Evolutionary conservation across 2,113 vertebrate species (phyloP).

Genomic region (Geococcyx californianus): DNA sequence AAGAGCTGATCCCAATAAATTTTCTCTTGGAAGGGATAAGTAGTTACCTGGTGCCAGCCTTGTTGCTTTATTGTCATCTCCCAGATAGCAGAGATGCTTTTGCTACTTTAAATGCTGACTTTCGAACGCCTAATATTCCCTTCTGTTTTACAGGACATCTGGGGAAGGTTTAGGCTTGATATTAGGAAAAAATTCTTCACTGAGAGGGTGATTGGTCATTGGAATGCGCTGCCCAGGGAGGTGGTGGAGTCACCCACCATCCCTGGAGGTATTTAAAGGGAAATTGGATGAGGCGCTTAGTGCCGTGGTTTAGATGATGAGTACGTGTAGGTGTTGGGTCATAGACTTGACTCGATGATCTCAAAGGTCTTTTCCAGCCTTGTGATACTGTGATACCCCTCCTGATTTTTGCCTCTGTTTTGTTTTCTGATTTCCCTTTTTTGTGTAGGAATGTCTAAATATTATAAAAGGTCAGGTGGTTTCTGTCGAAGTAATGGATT

Average conservation of each 20-base stretch:
- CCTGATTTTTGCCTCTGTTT: not conserved
- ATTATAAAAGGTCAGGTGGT: constrained; percentile 36
- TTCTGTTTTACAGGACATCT: not conserved
- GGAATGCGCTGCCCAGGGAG: too few species aligned
- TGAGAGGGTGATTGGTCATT: too few species aligned
- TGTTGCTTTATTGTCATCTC: not conserved
- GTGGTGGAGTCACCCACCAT: too few species aligned
- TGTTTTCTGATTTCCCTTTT: not conserved
- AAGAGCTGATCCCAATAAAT: not conserved
- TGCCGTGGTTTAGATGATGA: too few species aligned
- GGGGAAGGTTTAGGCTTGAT: too few species aligned
- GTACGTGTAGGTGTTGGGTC: too few species aligned
- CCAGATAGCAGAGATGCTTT: not conserved
- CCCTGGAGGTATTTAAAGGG: too few species aligned
- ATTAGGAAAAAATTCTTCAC: too few species aligned
- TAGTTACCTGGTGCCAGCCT: not conserved
- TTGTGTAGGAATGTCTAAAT: constrained; percentile 3
- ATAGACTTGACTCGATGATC: too few species aligned
- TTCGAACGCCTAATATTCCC: not conserved
- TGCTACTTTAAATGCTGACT: not conserved
- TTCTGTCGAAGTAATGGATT: constrained; percentile 47
- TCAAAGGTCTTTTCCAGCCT: too few species aligned
- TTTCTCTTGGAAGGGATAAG: not conserved
- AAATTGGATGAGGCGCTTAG: too few species aligned
- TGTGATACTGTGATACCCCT: too few species aligned